Evolutionary conservation across 2,113 vertebrate genomes (phyloP), one percentile per base, ranked within the genome.

Genomic region (Glaucomys volans): DNA sequence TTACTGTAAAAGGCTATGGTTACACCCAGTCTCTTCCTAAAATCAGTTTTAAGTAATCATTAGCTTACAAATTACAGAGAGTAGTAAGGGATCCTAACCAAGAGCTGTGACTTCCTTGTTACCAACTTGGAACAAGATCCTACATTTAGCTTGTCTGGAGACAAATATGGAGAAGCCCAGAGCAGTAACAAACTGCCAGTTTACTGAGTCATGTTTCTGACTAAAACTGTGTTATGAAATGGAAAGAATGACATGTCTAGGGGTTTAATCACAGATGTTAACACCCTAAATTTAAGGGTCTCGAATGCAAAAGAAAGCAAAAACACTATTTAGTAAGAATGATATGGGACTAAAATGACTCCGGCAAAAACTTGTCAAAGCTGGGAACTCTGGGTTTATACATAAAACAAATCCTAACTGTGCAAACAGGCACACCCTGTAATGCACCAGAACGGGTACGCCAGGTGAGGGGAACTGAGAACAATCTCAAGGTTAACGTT

Each of bases 201-300:
- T 42, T 80, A 80, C 93, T 95, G 84, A 94, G 90, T 96, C 37
- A 71, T 87, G 91, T 93, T 97, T 93, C 97, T 91, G 72, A 96
- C 85, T 80, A 94, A 57, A 96, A 83, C 97, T 95, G 80, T 81
- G 69, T 96, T 92, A 97, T 87, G 96, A 97, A 91, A 90, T 94
- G 95, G 90, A 47, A 97, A 95, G 79, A 97, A 90, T 62, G 96
- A 87, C 90, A 97, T 44, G 0, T 0, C 52, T 59, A 18, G 32
- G 32, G 1, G 24, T 83, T 96, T 90, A 93, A 89, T 67, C 47
- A 86, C 80, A 85, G 57, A 92, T 57, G 62, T 64, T 59, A 76
- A 94, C 17, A 72, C 90, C 66, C 52, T 28, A 35, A 87, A 47
- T 16, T 86, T 92, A 76, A 69, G 88, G 37, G 30, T 69, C 79